Conservation (phyloP, 1,140 invertebrate genomes). For the Drosophila miranda region DNA sequence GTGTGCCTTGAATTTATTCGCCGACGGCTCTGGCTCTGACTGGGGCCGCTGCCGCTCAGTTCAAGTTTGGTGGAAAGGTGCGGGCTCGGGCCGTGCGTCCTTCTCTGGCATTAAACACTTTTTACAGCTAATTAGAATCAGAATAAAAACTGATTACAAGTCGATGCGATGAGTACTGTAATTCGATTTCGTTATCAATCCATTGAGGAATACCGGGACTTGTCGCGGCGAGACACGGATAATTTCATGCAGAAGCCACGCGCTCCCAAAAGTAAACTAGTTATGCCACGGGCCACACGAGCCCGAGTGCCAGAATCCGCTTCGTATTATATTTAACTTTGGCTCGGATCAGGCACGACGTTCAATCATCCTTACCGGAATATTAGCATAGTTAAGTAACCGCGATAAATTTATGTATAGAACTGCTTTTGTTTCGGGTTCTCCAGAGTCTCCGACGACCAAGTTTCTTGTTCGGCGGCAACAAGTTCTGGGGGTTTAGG, state of each 20-base stretch:
- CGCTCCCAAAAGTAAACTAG: slow-evolving; percentile 31
- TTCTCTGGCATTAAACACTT: background rate
- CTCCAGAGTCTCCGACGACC: slow-evolving; percentile 33
- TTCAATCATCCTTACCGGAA: slow-evolving; percentile 66
- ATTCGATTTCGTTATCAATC: background rate
- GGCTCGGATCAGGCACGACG: slow-evolving; percentile 39
- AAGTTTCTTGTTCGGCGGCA: slow-evolving; percentile 43
- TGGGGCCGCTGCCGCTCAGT: slow-evolving; percentile 6
- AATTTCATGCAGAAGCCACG: slow-evolving; percentile 42
- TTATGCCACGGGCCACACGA: slow-evolving; percentile 13
- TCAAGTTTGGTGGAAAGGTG: slow-evolving; percentile 1
- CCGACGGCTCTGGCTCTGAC: background rate
- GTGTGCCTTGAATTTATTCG: slow-evolving; percentile 45
- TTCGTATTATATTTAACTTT: slow-evolving; percentile 15
- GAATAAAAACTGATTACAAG: background rate
- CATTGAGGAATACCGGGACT: too few relatives aligned
- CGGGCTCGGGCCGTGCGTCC: background rate
- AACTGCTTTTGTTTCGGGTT: slow-evolving; percentile 65
- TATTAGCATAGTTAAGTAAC: slow-evolving; percentile 78
- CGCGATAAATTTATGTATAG: slow-evolving; percentile 57
- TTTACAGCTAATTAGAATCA: background rate
- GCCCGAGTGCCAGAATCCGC: background rate
- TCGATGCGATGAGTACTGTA: background rate
- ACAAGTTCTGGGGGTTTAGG: slow-evolving; percentile 51
- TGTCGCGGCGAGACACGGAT: background rate